Evolutionary conservation across 2,113 vertebrate species (phyloP).

Genomic region (Rhinoptilus africanus): DNA sequence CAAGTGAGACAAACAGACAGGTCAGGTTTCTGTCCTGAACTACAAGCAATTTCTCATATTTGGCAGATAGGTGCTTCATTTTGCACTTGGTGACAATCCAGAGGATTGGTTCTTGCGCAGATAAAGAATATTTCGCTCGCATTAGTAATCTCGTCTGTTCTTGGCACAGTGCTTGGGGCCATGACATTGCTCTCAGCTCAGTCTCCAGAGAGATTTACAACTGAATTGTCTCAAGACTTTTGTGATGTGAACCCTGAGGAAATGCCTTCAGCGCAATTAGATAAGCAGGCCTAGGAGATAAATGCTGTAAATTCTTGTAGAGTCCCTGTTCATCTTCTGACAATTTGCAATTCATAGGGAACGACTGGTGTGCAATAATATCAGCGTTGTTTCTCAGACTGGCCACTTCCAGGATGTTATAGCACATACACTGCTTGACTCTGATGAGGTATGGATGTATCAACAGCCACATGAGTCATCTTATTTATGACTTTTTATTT

Average conservation of each 20-base stretch:
- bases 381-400: background rate
- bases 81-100: background rate
- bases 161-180: background rate
- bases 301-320: background rate
- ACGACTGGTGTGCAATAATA: background rate
- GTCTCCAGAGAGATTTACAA: slow-evolving; percentile 5
- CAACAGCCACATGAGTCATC: background rate
- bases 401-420: background rate
- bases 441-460: background rate
- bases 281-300: background rate
- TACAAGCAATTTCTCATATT: background rate
- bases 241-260: background rate
- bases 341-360: background rate
- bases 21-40: background rate
- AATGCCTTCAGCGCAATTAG: background rate
- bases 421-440: background rate
- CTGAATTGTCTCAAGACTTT: background rate
- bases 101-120: background rate
- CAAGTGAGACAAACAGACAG: background rate
- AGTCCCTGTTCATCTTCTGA: background rate
- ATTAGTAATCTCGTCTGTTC: slow-evolving; percentile 13
- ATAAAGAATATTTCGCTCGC: slow-evolving; percentile 12
- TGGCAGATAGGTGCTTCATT: background rate
- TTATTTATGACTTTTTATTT: background rate
- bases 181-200: background rate